Evolutionary conservation across 2,113 vertebrate species (phyloP).

Genomic region (Bucco capensis): DNA sequence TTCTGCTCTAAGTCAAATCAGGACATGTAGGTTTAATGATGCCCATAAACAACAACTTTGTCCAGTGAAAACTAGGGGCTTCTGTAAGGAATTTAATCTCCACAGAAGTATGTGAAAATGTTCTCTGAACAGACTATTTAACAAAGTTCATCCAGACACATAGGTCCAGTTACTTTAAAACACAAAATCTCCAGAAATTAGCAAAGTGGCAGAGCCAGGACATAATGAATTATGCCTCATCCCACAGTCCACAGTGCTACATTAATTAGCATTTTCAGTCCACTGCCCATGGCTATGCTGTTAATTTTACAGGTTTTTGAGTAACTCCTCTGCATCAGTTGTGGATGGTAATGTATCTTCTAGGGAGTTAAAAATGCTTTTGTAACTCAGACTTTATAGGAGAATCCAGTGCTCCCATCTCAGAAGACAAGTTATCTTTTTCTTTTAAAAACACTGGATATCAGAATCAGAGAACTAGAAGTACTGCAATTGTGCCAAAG

Average conservation of each 20-base stretch:
- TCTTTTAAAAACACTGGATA: not conserved
- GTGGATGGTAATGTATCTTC: not conserved
- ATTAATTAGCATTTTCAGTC: constrained; percentile 56
- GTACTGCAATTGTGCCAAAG: not conserved
- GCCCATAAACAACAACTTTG: not conserved
- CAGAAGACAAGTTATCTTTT: not conserved
- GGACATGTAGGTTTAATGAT: not conserved
- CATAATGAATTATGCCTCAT: constrained; percentile 46
- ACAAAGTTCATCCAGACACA: not conserved
- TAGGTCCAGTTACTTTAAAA: not conserved
- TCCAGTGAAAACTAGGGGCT: not conserved
- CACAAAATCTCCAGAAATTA: constrained; percentile 15
- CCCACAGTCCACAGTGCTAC: constrained; percentile 12
- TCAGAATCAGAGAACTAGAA: not conserved
- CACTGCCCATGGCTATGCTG: not conserved
- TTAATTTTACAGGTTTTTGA: constrained; percentile 47
- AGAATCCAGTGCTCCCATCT: not conserved
- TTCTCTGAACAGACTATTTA: not conserved
- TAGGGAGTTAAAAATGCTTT: not conserved
- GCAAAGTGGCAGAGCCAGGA: not conserved
- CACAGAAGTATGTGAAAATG: not conserved
- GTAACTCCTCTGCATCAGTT: constrained; percentile 46
- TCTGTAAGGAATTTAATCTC: not conserved
- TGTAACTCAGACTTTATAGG: not conserved
- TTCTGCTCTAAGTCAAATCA: no score